Conservation (phyloP, 92 coral and sea anemone genomes). For the Porites divaricata region DNA sequence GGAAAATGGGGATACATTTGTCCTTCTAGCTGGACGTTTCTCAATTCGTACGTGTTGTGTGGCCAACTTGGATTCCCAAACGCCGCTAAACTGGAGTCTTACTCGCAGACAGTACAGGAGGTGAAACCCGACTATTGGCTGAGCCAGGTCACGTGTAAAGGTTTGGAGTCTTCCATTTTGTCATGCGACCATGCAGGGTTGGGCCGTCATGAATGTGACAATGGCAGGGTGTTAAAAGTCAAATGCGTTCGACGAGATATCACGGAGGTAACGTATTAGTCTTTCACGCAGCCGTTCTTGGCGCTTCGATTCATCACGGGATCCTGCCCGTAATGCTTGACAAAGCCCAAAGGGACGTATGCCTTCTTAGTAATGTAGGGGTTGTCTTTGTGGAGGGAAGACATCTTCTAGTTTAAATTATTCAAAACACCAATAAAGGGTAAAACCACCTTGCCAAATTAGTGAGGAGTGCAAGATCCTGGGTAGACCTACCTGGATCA, state of each 20-base stretch:
- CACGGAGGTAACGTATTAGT: slow-evolving; percentile 6
- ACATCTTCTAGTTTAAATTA: too few relatives aligned
- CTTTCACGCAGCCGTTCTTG: background rate
- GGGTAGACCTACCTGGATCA: too few relatives aligned
- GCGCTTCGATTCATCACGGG: background rate
- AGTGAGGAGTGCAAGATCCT: too few relatives aligned
- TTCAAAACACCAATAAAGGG: too few relatives aligned
- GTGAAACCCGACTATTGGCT: slow-evolving; percentile 53
- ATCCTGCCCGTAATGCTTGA: background rate
- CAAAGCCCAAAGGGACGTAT: too few relatives aligned
- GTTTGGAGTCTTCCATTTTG: slow-evolving; percentile 86
- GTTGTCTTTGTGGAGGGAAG: too few relatives aligned
- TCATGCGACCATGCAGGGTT: slow-evolving; percentile 85
- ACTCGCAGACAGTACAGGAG: slow-evolving; percentile 17
- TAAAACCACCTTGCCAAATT: too few relatives aligned
- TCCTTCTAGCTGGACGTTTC: slow-evolving; percentile 72
- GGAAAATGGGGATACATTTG: slow-evolving; percentile 82
- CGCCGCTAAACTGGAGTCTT: slow-evolving; percentile 11
- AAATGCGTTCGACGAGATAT: slow-evolving; percentile 50
- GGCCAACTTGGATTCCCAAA: slow-evolving; percentile 93
- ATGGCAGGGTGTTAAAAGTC: slow-evolving; percentile 59
- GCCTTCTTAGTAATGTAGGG: too few relatives aligned
- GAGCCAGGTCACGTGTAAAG: slow-evolving; percentile 68
- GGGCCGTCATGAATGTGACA: slow-evolving; percentile 62
- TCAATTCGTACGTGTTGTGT: slow-evolving; percentile 82